Conservation (phyloP, 2,113 vertebrate genomes). For the Euleptes europaea region DNA sequence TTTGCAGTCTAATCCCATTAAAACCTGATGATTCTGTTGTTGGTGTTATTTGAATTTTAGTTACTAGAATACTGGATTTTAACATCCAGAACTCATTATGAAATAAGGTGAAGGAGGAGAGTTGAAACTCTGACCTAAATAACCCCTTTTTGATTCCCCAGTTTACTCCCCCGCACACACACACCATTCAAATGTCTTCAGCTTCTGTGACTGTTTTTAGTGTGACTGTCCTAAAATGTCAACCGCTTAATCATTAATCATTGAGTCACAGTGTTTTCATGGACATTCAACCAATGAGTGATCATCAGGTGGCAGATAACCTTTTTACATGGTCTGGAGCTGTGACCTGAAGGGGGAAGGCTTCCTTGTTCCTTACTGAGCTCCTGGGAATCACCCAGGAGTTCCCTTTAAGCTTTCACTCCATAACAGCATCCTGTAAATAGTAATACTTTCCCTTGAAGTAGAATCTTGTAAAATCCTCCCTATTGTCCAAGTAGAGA, state of each 20-base stretch:
- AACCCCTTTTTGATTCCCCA: too few relatives aligned
- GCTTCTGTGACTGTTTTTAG: background rate
- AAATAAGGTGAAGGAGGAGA: background rate
- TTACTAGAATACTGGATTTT: background rate
- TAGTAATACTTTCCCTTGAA: background rate
- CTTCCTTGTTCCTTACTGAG: constrained; percentile 1
- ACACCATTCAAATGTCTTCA: background rate
- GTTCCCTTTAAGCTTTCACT: background rate
- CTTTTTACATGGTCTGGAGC: constrained; percentile 24
- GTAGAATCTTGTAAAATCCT: background rate
- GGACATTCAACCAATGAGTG: background rate
- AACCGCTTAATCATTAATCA: background rate
- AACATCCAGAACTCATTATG: background rate
- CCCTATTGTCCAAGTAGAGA: background rate
- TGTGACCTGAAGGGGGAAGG: background rate
- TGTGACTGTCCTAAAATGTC: background rate
- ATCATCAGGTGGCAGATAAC: background rate
- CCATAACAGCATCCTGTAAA: constrained; percentile 3
- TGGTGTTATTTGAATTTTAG: background rate
- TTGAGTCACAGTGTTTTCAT: background rate
- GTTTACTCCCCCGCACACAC: too few relatives aligned
- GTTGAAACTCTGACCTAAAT: background rate
- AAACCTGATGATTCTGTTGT: background rate
- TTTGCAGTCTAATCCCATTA: background rate
- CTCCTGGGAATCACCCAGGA: too few relatives aligned